Evolutionary conservation across 2,888 invertebrate species (phyloP).

Genomic region (Trachelus iudaicus): DNA sequence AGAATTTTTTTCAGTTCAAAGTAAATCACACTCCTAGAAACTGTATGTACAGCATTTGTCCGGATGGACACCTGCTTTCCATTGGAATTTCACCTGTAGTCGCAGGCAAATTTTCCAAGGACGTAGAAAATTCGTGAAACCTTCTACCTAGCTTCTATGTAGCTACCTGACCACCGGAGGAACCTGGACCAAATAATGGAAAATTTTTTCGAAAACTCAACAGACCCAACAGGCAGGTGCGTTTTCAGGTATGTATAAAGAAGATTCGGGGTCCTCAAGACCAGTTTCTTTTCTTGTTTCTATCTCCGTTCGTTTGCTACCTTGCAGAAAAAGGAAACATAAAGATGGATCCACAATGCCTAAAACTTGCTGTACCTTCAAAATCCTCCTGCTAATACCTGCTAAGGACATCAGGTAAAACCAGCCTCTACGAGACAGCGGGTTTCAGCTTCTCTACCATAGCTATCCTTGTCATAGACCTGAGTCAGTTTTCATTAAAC

Average conservation of each 20-base stretch:
- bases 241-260: neutral
- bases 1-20: neutral
- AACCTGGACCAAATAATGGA: neutral
- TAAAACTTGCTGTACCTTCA: neutral
- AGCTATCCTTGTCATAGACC: neutral
- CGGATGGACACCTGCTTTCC: neutral
- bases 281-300: neutral
- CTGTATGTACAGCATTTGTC: neutral
- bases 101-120: neutral
- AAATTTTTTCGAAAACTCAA: neutral
- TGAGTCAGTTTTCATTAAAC: neutral
- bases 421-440: neutral
- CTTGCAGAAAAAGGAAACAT: neutral
- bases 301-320: neutral
- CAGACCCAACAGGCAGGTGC: neutral
- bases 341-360: neutral
- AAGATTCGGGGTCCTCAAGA: neutral
- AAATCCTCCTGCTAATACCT: neutral
- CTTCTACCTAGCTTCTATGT: neutral
- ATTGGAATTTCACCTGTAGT: neutral
- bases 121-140: neutral
- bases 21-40: neutral
- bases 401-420: neutral
- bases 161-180: neutral
- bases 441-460: neutral